Evolutionary conservation across 1,140 invertebrate genomes (phyloP), one percentile per base, ranked within the genome.

Genomic region (Pomacea maculata): DNA sequence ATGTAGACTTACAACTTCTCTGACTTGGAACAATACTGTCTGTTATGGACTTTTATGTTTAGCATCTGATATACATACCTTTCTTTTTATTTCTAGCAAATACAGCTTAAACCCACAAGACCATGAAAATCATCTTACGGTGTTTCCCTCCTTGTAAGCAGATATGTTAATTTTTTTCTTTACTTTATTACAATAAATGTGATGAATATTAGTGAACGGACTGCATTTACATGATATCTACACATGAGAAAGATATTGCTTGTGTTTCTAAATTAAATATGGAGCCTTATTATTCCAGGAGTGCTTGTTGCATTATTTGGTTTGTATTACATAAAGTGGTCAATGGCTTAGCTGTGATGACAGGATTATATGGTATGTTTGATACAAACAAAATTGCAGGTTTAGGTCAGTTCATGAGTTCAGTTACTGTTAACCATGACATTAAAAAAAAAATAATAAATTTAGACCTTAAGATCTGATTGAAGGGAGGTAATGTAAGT

Each of bases 131-230:
- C 91, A 92, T 87, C 79, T 91, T 45, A 86, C 89, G n/a, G 75
- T 89, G 15, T 92, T 92, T 81, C 91, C 91, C 29, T 91, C 91
- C 17, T 86, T 91, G 91, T 91, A 87, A 91, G 91, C 57, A 25
- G 19, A 52, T 73, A 17, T 61, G 11, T 45, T 45, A 45, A 45
- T 45, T 2, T 2, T 45, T 2, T 45, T 45, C 6, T 45, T 61
- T 9, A 61, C 57, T 61, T 2, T 17, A 61, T 61, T 61, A 61
- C 34, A 45, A 45, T 45, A 61, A 6, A 2, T 61, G 4, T 61
- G 57, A 61, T 11, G 12, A 12, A 70, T 34, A 70, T 70, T n/a
- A 12, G 67, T 5, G 5, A 34, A 34, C 67, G 1, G 21, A 8
- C 21, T 70, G 34, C 67, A 70, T 6, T 2, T 12, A 21, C 34